Percentiles rank a stretch among this genome's conserved stretches.
Conservation (phyloP, 2,113 vertebrate species). For the Dipodomys stephensi region DNA sequence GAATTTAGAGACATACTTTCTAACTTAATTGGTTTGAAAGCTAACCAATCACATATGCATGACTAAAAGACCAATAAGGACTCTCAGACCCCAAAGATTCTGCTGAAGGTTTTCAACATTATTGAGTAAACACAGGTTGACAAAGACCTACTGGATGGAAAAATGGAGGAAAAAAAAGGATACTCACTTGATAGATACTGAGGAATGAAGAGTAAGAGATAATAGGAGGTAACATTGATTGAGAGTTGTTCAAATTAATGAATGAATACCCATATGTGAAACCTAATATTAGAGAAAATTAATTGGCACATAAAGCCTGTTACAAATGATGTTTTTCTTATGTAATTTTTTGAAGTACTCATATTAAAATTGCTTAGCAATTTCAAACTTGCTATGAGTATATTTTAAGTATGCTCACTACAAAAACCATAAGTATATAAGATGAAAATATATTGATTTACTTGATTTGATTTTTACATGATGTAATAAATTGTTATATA, state of each 20-base stretch:
- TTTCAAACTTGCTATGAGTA: not conserved
- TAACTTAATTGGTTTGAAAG: not conserved
- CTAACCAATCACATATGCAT: not conserved
- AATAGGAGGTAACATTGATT: not conserved
- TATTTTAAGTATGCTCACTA: not conserved
- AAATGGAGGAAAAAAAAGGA: not conserved
- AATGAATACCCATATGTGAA: constrained; percentile 25
- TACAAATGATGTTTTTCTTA: constrained; percentile 4
- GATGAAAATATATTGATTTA: not conserved
- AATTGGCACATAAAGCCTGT: not conserved
- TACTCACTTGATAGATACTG: not conserved
- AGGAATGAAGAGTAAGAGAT: not conserved
- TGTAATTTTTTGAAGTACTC: not conserved
- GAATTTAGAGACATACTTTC: not conserved
- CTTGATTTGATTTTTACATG: not conserved
- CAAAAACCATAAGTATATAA: not conserved
- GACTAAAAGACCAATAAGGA: not conserved
- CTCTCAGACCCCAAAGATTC: not conserved
- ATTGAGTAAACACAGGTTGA: not conserved
- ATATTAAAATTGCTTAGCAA: not conserved
- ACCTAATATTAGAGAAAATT: not conserved
- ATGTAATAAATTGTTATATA: not conserved
- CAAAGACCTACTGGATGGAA: not conserved
- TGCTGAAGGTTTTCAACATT: not conserved
- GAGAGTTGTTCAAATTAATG: not conserved